Evolutionary conservation across 2,113 vertebrate genomes (phyloP), one percentile per base, ranked within the genome.

Genomic region (Bostrychus sinensis): DNA sequence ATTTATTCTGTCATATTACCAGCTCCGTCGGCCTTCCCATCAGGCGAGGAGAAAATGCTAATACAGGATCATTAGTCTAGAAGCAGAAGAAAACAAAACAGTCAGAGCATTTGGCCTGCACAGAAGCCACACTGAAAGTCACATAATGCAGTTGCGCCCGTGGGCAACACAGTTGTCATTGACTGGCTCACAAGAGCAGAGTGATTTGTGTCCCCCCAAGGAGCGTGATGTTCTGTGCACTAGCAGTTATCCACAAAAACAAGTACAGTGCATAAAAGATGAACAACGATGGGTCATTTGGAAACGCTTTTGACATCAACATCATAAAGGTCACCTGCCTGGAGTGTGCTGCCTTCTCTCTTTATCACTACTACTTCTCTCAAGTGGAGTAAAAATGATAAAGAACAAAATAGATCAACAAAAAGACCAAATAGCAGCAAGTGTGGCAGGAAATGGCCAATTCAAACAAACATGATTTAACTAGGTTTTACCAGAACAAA

Each of bases 121-220:
- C 57, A 77, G 74, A 85, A 69, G 75, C 73, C 77, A 55, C 26
- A 58, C 64, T 72, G 68, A 74, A 82, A 81, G 81, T 80, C 80
- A 70, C 65, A 70, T 39, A 68, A 42, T 62, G 80, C 45, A 45
- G 63, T 22, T n/a, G 14, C 68, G 78, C 59, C 74, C 73, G 34
- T 30, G 67, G 82, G 85, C 77, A 38, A 72, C 70, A 69, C 58
- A 56, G 75, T 80, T 81, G 82, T 80, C 81, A 76, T 62, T 77
- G 83, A 69, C 75, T 53, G 38, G 67, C 72, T 79, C 54, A 82
- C 80, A 81, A 85, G 75, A 83, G 83, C 79, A 77, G 73, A 84
- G 62, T 72, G 75, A 83, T 78, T 70, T 82, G 70, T 80, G 76
- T 81, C 82, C 64, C 80, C 80, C 55, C 28, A 45, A 78, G 80